phyloP scores from a whole-genome alignment of 2,888 invertebrate species.

The Mycalesis mineus region DNA sequence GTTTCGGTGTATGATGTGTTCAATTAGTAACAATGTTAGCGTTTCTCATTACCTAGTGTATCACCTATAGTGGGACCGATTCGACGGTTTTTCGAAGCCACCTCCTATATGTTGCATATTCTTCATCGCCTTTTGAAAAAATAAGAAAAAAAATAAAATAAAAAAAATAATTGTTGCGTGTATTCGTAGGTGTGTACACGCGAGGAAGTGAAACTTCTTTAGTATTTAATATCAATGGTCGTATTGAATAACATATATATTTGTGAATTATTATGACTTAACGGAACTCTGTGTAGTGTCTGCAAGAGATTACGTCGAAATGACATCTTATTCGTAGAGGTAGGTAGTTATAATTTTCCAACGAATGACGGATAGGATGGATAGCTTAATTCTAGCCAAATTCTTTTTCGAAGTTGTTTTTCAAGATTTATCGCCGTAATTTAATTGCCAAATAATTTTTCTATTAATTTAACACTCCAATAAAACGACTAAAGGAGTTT shows the following conservation, averaged over 20 bases:
- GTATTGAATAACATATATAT: too few species aligned
- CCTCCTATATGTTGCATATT: slow-evolving; percentile 54
- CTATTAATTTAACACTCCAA: not conserved
- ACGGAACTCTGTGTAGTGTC: too few species aligned
- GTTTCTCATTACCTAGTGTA: slow-evolving; percentile 52
- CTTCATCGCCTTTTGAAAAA: slow-evolving; percentile 54
- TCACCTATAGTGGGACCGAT: slow-evolving; percentile 59
- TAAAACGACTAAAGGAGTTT: not conserved
- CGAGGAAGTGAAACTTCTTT: not conserved
- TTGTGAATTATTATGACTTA: too few species aligned
- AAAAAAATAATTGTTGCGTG: not conserved
- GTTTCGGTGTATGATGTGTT: slow-evolving; percentile 74
- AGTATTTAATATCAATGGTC: not conserved
- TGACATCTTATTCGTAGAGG: too few species aligned
- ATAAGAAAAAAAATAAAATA: slow-evolving; percentile 25
- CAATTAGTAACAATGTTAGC: slow-evolving; percentile 66
- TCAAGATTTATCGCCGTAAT: too few species aligned
- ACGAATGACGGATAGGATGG: too few species aligned
- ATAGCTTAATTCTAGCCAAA: too few species aligned
- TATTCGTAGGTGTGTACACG: not conserved
- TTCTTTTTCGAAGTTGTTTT: too few species aligned
- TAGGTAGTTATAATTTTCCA: too few species aligned
- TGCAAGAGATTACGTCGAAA: too few species aligned
- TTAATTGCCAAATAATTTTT: not conserved
- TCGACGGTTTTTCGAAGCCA: slow-evolving; percentile 33